These are phyloP conservation scores for Piezodorus guildinii DNA, from an alignment of 1,140 invertebrate genomes.

Conservation along the genomic window DNA sequence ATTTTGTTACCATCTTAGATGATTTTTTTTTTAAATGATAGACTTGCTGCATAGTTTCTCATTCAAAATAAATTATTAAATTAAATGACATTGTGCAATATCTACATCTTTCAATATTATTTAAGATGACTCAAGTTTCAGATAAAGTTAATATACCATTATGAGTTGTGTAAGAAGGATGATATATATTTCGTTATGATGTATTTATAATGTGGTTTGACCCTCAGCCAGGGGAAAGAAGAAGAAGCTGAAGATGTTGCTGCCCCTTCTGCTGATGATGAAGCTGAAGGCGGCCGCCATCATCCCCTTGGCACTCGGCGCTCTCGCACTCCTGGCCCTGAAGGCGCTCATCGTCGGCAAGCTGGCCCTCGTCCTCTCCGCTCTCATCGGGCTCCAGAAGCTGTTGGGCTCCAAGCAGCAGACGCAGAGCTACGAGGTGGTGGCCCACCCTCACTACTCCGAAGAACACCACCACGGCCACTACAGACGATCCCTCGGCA, in stretches of 20 bases:
- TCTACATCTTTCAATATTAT: too few relatives aligned
- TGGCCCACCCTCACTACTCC: conserved; percentile 50
- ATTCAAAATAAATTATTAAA: too few relatives aligned
- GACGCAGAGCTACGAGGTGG: conserved; percentile 58
- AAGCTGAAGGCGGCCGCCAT: conserved; percentile 67
- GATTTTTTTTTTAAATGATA: too few relatives aligned
- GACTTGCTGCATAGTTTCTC: too few relatives aligned
- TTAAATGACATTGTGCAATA: too few relatives aligned
- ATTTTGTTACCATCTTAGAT: too few relatives aligned
- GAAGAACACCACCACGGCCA: conserved; percentile 48
- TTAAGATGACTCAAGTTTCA: too few relatives aligned
- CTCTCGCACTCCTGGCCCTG: conserved; percentile 64
- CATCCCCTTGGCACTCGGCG: conserved; percentile 61
- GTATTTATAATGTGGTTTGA: background rate
- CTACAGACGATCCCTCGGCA: conserved; percentile 44
- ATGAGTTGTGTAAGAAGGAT: background rate
- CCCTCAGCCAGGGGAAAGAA: conserved; percentile 40
- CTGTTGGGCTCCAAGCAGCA: conserved; percentile 51
- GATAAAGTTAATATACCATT: background rate
- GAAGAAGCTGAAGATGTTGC: conserved; percentile 50
- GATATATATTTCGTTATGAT: background rate
- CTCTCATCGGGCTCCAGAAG: conserved; percentile 66
- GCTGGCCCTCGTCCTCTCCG: conserved; percentile 60
- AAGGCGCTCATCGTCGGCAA: conserved; percentile 72
- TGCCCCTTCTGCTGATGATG: conserved; percentile 58